A percentile compares a stretch with the other conserved stretches of the same genome.
Conservation (phyloP, 2,797 vertebrate species). For the Periophthalmus magnuspinnatus region DNA sequence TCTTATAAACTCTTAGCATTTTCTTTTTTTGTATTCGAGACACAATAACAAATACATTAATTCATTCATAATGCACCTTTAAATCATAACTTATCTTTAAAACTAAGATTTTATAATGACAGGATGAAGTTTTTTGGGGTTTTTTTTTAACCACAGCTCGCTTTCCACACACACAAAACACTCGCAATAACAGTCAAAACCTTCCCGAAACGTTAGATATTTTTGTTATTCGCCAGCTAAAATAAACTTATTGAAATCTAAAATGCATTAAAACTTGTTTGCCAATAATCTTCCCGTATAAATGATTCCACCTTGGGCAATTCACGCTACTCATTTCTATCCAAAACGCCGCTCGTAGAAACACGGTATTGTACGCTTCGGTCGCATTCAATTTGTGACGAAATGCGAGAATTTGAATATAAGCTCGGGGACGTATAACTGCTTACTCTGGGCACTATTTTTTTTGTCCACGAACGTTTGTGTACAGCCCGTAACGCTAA, state of each 20-base stretch:
- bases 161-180: too few relatives aligned
- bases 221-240: too few relatives aligned
- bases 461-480: conserved; percentile 12
- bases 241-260: not conserved
- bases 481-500: conserved; percentile 27
- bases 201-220: too few relatives aligned
- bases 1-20: too few relatives aligned
- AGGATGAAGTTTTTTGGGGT: too few relatives aligned
- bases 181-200: too few relatives aligned
- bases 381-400: conserved; percentile 15
- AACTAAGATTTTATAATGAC: too few relatives aligned
- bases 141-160: too few relatives aligned
- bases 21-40: too few relatives aligned
- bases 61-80: too few relatives aligned
- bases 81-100: too few relatives aligned
- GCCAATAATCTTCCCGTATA: not conserved
- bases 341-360: not conserved
- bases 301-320: not conserved
- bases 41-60: too few relatives aligned
- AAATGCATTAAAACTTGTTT: not conserved
- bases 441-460: conserved; percentile 5
- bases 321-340: not conserved
- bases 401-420: conserved; percentile 14
- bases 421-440: conserved; percentile 26
- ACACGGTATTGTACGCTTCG: not conserved